A percentile compares a stretch with the other conserved stretches of the same genome.
phyloP scores from a whole-genome alignment of 1,140 invertebrate species.

The Ericerus pela region DNA sequence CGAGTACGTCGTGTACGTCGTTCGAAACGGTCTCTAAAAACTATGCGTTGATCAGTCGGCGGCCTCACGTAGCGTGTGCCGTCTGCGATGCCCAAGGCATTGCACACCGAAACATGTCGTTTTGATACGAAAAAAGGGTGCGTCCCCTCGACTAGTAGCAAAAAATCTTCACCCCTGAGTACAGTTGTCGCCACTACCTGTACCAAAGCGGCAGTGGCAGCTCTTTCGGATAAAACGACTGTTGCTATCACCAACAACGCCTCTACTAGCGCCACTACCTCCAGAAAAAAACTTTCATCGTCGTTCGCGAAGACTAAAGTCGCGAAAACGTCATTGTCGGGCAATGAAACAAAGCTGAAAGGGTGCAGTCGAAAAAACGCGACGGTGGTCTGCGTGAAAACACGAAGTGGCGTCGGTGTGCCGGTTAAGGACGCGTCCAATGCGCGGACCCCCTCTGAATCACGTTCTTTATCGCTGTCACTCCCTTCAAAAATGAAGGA shows the following conservation, averaged over 20 bases:
- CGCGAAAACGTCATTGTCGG: too few species aligned
- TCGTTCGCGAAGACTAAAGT: neutral
- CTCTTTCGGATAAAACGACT: neutral
- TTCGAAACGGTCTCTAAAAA: too few species aligned
- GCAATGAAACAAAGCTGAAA: too few species aligned
- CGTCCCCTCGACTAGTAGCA: neutral
- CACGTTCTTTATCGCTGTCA: too few species aligned
- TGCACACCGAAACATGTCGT: neutral
- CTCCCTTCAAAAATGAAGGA: too few species aligned
- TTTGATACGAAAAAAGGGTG: neutral
- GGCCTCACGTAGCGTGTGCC: too few species aligned
- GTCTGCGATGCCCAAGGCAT: slow-evolving; percentile 1
- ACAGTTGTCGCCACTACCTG: neutral
- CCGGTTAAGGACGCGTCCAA: neutral
- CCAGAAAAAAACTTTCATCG: neutral
- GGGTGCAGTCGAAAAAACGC: too few species aligned
- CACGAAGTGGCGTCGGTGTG: neutral
- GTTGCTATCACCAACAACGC: neutral
- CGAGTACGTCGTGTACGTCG: too few species aligned
- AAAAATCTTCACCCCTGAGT: neutral
- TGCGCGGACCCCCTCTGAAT: too few species aligned
- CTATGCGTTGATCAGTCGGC: too few species aligned
- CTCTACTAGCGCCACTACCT: too few species aligned
- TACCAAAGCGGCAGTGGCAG: neutral
- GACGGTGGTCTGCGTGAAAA: too few species aligned